Percentiles rank a stretch among this genome's conserved stretches.
These are phyloP conservation scores for Caenorhabditis briggsae DNA, from an alignment of 1,140 invertebrate genomes.

Conservation along the genomic window DNA sequence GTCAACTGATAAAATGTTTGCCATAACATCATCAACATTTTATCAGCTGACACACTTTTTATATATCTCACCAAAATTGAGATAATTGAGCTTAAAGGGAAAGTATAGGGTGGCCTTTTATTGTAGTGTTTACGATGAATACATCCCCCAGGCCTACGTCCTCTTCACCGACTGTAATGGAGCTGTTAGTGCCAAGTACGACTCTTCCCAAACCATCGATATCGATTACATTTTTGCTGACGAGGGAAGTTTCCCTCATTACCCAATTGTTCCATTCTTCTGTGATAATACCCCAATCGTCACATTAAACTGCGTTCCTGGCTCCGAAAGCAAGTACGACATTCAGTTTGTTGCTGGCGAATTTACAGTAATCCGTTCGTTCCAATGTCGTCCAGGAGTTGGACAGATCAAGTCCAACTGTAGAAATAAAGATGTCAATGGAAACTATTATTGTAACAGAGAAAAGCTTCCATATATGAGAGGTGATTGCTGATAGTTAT, in stretches of 20 bases:
- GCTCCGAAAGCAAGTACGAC: neutral
- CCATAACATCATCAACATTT: too few species aligned
- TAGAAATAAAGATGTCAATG: neutral
- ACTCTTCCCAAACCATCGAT: slow-evolving; percentile 16
- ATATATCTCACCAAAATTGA: too few species aligned
- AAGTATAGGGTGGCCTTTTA: too few species aligned
- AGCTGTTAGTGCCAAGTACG: slow-evolving; percentile 1
- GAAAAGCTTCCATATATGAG: slow-evolving; percentile 39
- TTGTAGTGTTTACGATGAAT: too few species aligned
- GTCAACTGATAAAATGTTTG: too few species aligned
- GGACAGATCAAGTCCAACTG: slow-evolving; percentile 33
- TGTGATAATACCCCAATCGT: neutral
- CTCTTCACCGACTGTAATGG: slow-evolving; percentile 22
- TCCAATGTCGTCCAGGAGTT: slow-evolving; percentile 32
- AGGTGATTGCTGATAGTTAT: neutral
- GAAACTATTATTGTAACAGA: slow-evolving; percentile 25
- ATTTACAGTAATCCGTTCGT: slow-evolving; percentile 29
- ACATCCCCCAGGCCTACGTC: slow-evolving; percentile 16
- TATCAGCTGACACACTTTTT: too few species aligned
- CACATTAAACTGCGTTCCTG: neutral
- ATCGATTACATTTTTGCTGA: slow-evolving; percentile 37
- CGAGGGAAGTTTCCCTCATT: slow-evolving; percentile 33
- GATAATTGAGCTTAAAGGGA: too few species aligned
- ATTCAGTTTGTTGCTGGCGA: slow-evolving; percentile 30
- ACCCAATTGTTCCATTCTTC: slow-evolving; percentile 34